phyloP scores from a whole-genome alignment of 1,140 invertebrate species.

The Chionoecetes opilio region DNA sequence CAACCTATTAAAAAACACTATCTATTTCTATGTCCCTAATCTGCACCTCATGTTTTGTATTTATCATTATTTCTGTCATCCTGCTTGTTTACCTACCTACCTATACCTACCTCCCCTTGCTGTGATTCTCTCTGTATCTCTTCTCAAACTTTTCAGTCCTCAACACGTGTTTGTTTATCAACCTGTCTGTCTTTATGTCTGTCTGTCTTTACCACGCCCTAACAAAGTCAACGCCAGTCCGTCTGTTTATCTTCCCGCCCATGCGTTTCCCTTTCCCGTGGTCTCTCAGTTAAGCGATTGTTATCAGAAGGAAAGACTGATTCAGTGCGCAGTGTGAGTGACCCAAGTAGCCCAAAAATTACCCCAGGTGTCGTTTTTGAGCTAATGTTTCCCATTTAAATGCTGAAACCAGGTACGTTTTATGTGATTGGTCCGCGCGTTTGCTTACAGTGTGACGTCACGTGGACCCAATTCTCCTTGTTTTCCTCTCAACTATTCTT shows the following conservation, averaged over 20 bases:
- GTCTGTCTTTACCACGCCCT: too few species aligned
- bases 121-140: not conserved
- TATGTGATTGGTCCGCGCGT: not conserved
- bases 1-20: too few species aligned
- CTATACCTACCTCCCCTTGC: not conserved
- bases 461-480: not conserved
- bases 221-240: too few species aligned
- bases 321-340: not conserved
- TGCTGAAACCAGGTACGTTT: not conserved
- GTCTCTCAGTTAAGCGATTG: too few species aligned
- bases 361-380: not conserved
- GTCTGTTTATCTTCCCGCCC: constrained; percentile 5
- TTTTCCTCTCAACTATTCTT: not conserved
- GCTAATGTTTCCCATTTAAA: not conserved
- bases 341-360: too few species aligned
- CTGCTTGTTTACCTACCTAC: too few species aligned
- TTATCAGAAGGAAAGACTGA: not conserved
- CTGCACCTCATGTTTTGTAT: too few species aligned
- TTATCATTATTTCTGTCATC: too few species aligned
- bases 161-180: too few species aligned
- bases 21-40: too few species aligned
- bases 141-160: too few species aligned
- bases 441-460: constrained; percentile 39
- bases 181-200: too few species aligned
- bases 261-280: not conserved